phyloP scores from a whole-genome alignment of 1,140 invertebrate genomes.

The Drosophila dunni region DNA sequence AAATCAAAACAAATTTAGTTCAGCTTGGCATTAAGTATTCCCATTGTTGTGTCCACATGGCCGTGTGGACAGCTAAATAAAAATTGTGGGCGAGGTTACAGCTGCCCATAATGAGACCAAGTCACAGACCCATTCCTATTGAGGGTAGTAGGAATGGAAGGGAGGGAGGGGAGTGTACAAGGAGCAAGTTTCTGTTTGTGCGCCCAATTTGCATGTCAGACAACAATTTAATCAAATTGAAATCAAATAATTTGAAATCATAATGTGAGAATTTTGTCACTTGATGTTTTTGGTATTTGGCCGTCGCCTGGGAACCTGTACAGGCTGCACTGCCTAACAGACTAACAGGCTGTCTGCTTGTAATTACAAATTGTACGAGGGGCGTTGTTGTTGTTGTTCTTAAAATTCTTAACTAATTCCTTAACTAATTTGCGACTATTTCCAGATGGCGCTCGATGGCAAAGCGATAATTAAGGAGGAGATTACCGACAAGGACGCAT shows the following conservation, averaged over 20 bases:
- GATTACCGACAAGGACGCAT: constrained; percentile 84
- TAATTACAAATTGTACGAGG: constrained; percentile 36
- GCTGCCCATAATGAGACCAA: constrained; percentile 40
- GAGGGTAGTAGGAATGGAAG: too few relatives aligned
- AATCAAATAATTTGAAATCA: constrained; percentile 83
- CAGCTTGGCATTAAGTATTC: constrained; percentile 24
- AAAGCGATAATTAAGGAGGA: constrained; percentile 84
- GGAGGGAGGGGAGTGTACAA: background rate
- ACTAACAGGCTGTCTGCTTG: constrained; percentile 4
- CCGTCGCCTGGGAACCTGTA: constrained; percentile 59
- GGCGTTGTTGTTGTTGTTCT: background rate
- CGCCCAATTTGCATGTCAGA: constrained; percentile 82
- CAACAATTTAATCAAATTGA: constrained; percentile 83
- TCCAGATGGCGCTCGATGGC: constrained; percentile 84
- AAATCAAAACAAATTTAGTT: constrained; percentile 2
- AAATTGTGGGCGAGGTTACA: constrained; percentile 16
- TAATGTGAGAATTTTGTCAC: constrained; percentile 83
- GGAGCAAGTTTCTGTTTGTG: constrained; percentile 15
- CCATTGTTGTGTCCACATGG: constrained; percentile 1
- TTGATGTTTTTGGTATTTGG: constrained; percentile 67
- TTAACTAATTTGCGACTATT: constrained; percentile 67
- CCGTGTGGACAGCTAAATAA: constrained; percentile 6
- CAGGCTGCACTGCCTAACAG: constrained; percentile 30
- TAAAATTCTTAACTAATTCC: constrained; percentile 28
- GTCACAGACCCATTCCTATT: constrained; percentile 19